These are phyloP conservation scores for Neolamprologus modestus DNA, from an alignment of 2,113 vertebrate species.

Conservation along the genomic window DNA sequence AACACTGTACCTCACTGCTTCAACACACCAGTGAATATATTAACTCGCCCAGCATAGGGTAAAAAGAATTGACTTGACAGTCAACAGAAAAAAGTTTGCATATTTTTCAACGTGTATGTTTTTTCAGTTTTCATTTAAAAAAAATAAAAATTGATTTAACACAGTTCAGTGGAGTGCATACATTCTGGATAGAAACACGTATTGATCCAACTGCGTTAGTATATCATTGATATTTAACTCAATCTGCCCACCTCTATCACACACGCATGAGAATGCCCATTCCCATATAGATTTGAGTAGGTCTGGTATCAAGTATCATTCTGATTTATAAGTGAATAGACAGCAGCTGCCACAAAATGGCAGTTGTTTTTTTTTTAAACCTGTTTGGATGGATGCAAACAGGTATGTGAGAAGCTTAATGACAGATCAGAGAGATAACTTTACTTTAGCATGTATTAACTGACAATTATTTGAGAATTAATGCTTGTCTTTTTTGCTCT, in stretches of 20 bases:
- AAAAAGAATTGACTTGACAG: neutral
- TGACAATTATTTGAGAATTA: neutral
- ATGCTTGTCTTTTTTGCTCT: neutral
- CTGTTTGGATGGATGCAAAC: neutral
- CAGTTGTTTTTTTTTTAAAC: neutral
- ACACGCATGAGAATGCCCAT: neutral
- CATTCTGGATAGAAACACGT: neutral
- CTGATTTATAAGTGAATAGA: neutral
- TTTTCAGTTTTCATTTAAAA: neutral
- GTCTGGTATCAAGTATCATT: neutral
- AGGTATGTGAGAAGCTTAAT: neutral
- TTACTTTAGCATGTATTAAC: neutral
- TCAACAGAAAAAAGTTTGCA: neutral
- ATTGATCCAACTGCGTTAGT: neutral
- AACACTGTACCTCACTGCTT: neutral
- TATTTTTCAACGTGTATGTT: neutral
- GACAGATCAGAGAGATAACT: neutral
- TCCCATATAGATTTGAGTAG: neutral
- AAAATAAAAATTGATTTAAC: neutral
- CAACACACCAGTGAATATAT: no score
- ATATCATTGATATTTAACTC: neutral
- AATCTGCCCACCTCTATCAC: neutral
- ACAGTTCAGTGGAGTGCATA: neutral
- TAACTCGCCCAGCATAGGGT: neutral
- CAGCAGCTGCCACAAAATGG: neutral